Base-by-base conservation (phyloP, 1,140 invertebrate genomes). In the Apis cerana region DNA sequence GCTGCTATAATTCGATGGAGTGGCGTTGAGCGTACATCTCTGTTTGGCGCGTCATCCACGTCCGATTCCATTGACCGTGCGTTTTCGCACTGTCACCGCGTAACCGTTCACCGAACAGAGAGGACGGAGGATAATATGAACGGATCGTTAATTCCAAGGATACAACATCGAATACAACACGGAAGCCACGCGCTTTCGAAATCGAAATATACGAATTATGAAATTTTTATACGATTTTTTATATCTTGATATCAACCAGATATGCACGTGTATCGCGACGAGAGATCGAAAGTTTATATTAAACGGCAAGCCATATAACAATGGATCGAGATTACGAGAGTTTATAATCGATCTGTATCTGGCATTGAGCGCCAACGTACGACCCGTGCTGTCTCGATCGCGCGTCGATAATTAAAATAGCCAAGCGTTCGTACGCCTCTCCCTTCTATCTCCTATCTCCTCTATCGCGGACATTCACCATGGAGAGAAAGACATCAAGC, bases 21-120 rank as follows among this genome's bases (percentile, higher is more conserved):
- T 91, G 87, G 87, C 87, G 87, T 88, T 85, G 87, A 87, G 88
- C 87, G 87, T 81, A 71, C 83, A 80, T 81, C 86, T 88, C 85
- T 43, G 33, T 88, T 85, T 90, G 85, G 86, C 88, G 89, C 87
- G 86, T 92, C 90, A 90, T 91, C 90, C 90, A 91, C 86, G 89
- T 92, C 89, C 88, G 88, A 91, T 92, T 91, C 33, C 91, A 92
- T 91, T 90, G 90, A 90, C 85, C 88, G 85, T 87, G 84, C 85
- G 86, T 92, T 92, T 92, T 91, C 87, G 91, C 91, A 88, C 82
- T 91, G 91, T 93, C 91, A 92, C 89, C 87, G 81, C 85, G 83
- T 91, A 90, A 90, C 90, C 88, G 90, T 89, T 92, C 33, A 43
- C 33, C 33, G 33, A 43, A 43, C 33, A 43, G 33, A 43, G 33